A percentile compares a stretch with the other conserved stretches of the same genome.
phyloP scores from a whole-genome alignment of 2,888 invertebrate species.

The Sinohyriopsis cumingii region DNA sequence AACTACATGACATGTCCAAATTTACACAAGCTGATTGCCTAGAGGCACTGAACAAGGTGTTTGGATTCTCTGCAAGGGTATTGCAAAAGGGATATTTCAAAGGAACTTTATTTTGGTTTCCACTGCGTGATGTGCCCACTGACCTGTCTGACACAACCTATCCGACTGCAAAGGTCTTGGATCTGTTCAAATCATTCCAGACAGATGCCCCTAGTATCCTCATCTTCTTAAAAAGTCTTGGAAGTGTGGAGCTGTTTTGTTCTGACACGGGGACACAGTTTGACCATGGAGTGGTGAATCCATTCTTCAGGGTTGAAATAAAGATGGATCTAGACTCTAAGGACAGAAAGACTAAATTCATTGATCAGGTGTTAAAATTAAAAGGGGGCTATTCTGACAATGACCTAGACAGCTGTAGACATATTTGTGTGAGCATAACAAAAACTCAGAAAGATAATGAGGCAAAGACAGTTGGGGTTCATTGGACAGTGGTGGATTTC shows the following conservation, averaged over 20 bases:
- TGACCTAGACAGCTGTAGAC: too few relatives aligned
- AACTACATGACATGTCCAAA: conserved; percentile 7
- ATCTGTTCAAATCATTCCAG: conserved; percentile 53
- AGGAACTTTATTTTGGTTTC: conserved; percentile 65
- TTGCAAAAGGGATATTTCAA: conserved; percentile 40
- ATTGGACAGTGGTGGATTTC: conserved; percentile 44
- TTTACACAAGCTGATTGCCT: conserved; percentile 15
- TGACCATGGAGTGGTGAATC: background rate
- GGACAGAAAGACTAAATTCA: too few relatives aligned
- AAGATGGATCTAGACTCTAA: too few relatives aligned
- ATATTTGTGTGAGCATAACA: too few relatives aligned
- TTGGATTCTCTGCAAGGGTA: conserved; percentile 33
- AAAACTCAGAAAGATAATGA: background rate
- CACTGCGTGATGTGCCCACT: conserved; percentile 50
- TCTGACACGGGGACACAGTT: background rate
- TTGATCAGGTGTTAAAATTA: background rate
- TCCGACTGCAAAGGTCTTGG: conserved; percentile 38
- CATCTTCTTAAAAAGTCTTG: conserved; percentile 61
- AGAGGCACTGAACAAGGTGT: conserved; percentile 41
- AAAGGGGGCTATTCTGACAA: conserved; percentile 1
- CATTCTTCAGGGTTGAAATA: too few relatives aligned
- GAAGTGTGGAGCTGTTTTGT: conserved; percentile 47
- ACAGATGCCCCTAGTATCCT: conserved; percentile 55
- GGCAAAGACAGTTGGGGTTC: background rate
- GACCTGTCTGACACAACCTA: conserved; percentile 55